Conservation (phyloP, 2,888 invertebrate species). For the Epirrhoe alternata region DNA sequence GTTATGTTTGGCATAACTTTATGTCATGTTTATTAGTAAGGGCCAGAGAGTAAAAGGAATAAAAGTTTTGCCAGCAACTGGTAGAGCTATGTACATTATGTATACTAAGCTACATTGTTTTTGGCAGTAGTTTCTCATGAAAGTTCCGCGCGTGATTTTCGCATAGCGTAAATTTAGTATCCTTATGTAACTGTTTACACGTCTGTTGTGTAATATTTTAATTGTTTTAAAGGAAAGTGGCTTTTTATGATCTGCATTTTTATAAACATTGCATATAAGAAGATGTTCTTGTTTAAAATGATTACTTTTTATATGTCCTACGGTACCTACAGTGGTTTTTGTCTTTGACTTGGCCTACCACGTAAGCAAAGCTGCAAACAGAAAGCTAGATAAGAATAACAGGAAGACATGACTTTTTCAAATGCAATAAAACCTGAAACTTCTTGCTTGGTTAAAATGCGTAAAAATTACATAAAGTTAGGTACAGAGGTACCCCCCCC, state of each 20-base stretch:
- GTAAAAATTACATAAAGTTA: no score
- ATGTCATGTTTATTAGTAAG: no score
- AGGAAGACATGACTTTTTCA: no score
- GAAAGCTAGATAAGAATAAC: no score
- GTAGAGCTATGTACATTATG: not conserved
- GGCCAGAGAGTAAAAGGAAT: not conserved
- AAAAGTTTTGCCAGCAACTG: not conserved
- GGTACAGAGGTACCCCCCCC: no score
- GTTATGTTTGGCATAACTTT: no score
- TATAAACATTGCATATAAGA: not conserved
- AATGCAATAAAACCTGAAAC: no score
- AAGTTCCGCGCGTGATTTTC: conserved; percentile 18
- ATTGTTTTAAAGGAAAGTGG: not conserved
- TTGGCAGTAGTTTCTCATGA: conserved; percentile 18
- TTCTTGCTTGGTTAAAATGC: no score
- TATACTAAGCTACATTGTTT: conserved; percentile 5
- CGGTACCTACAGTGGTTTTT: no score
- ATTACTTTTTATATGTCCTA: not conserved
- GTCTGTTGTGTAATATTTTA: conserved; percentile 19
- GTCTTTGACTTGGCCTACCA: no score
- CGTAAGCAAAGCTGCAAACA: no score
- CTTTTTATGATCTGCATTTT: not conserved
- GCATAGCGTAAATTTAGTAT: conserved; percentile 12
- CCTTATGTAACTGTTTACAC: conserved; percentile 20
- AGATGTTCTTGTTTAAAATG: not conserved